phyloP scores from a whole-genome alignment of 2,797 vertebrate genomes.

The Amblyraja radiata region DNA sequence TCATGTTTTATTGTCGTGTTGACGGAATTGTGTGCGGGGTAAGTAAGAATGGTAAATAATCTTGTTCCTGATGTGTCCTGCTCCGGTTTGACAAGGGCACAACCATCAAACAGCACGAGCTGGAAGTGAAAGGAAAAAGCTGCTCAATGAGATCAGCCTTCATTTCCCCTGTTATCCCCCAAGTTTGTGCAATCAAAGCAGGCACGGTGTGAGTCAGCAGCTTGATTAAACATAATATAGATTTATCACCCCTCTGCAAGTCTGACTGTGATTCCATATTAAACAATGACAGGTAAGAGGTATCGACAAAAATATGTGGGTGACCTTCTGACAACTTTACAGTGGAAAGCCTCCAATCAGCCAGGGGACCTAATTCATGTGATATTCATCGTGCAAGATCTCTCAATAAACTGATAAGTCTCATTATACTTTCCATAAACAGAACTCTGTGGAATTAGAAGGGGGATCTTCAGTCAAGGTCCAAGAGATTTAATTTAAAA shows the following conservation, averaged over 20 bases:
- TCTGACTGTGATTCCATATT: conserved; percentile 15
- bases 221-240: not conserved
- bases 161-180: not conserved
- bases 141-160: not conserved
- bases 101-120: not conserved
- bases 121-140: not conserved
- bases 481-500: no score
- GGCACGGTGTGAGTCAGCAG: not conserved
- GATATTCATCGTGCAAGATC: not conserved
- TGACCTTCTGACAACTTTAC: not conserved
- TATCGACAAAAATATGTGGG: not conserved
- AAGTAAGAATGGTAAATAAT: not conserved
- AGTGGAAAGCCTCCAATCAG: not conserved
- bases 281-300: not conserved
- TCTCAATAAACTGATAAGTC: not conserved
- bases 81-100: not conserved
- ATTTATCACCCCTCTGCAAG: not conserved
- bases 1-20: not conserved
- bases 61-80: not conserved
- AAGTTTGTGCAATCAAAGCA: not conserved
- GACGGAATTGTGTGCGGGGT: not conserved
- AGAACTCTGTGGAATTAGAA: conserved; percentile 5
- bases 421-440: conserved; percentile 4
- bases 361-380: not conserved
- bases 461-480: not conserved